These are phyloP conservation scores for Micrasema longulum DNA, from an alignment of 1,140 invertebrate species.

Conservation along the genomic window DNA sequence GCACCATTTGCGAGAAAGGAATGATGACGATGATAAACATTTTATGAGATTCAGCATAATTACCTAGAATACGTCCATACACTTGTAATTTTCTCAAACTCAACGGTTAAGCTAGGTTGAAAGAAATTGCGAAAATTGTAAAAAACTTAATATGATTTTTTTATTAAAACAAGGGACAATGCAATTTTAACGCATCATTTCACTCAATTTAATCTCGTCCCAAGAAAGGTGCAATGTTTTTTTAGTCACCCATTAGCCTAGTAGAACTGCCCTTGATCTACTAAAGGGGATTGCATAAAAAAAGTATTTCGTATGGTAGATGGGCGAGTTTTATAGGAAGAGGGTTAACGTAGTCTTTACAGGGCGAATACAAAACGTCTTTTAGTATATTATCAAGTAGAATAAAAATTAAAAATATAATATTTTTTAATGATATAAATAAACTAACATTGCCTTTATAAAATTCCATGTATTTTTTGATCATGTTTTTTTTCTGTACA, in stretches of 20 bases:
- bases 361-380: too few relatives aligned
- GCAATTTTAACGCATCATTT: slow-evolving; percentile 30
- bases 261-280: slow-evolving; percentile 4
- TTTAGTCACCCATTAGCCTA: slow-evolving; percentile 23
- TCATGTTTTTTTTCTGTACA: not conserved
- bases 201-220: not conserved
- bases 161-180: too few relatives aligned
- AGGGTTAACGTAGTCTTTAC: not conserved
- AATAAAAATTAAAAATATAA: not conserved
- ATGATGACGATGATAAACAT: too few relatives aligned
- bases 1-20: too few relatives aligned
- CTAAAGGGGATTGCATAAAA: slow-evolving; percentile 18
- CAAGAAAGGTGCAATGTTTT: slow-evolving; percentile 26
- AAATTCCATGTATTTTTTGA: not conserved
- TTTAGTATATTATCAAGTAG: not conserved
- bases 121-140: too few relatives aligned
- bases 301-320: slow-evolving; percentile 11
- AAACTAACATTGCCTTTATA: not conserved
- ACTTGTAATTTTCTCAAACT: too few relatives aligned
- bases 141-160: too few relatives aligned
- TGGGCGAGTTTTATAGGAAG: not conserved
- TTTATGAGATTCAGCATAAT: too few relatives aligned
- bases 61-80: too few relatives aligned
- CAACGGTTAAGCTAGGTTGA: too few relatives aligned
- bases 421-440: not conserved